phyloP scores from a whole-genome alignment of 2,113 vertebrate species.

The Elgaria multicarinata region DNA sequence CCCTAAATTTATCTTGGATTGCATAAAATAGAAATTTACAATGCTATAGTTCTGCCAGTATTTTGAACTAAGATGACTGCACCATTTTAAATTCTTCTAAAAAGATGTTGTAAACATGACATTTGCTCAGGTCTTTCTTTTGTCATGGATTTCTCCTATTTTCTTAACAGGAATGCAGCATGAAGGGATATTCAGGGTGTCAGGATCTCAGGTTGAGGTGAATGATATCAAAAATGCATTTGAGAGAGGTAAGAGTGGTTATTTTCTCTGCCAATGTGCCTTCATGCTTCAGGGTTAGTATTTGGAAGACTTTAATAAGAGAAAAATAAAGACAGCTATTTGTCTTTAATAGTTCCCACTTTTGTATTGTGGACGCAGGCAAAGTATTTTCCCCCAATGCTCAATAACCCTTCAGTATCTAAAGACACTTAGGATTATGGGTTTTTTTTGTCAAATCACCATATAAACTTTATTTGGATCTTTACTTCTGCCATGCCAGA shows the following conservation, averaged over 20 bases:
- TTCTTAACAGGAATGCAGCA: constrained; percentile 88
- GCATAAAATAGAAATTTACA: not conserved
- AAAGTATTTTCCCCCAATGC: not conserved
- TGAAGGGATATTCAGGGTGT: constrained; percentile 97
- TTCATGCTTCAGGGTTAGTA: fast-evolving
- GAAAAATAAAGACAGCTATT: not conserved
- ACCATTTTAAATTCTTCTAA: not conserved
- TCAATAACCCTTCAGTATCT: constrained; percentile 41
- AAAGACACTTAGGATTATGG: constrained; percentile 12
- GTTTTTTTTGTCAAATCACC: constrained; percentile 29
- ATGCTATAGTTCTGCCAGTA: fast-evolving
- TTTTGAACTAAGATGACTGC: not conserved
- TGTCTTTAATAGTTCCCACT: constrained; percentile 3
- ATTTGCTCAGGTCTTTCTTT: not conserved
- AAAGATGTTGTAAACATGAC: not conserved
- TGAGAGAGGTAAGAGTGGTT: constrained; percentile 88
- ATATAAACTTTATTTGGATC: not conserved
- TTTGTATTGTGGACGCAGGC: not conserved
- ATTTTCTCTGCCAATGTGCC: fast-evolving
- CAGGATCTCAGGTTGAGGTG: constrained; percentile 97
- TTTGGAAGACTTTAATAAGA: not conserved
- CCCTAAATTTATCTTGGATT: not conserved
- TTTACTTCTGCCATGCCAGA: constrained; percentile 5
- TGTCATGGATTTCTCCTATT: not conserved
- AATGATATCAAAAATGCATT: constrained; percentile 99